Conservation (phyloP, 2,797 vertebrate species). For the Cygnus olor region DNA sequence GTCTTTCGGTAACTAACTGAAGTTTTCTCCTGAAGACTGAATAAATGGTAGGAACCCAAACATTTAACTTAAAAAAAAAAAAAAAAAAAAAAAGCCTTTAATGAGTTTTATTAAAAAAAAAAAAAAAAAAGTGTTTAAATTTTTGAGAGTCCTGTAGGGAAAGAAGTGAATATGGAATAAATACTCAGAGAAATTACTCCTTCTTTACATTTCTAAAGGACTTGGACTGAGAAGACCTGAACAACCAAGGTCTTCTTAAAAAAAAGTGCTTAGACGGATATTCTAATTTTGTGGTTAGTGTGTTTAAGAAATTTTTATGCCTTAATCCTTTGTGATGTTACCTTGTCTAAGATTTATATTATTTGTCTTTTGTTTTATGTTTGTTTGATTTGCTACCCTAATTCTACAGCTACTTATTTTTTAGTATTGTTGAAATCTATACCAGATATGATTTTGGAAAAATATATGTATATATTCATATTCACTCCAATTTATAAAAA, state of each 20-base stretch:
- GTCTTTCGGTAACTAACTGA: neutral
- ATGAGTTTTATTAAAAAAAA: neutral
- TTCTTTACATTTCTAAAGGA: neutral
- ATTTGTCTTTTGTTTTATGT: neutral
- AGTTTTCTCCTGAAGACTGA: neutral
- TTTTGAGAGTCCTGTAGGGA: neutral
- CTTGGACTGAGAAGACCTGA: neutral
- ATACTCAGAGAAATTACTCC: neutral
- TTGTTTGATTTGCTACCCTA: neutral
- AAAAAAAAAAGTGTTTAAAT: neutral
- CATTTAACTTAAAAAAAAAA: neutral
- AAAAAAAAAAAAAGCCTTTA: neutral
- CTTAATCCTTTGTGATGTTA: neutral
- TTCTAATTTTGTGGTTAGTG: neutral
- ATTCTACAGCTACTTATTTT: neutral
- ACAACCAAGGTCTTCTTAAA: neutral
- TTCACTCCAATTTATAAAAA: neutral
- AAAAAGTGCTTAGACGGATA: neutral
- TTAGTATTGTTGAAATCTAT: neutral
- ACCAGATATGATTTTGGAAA: neutral
- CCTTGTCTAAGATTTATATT: neutral
- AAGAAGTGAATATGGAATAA: neutral
- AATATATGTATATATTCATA: neutral
- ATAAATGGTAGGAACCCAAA: neutral
- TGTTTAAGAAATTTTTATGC: neutral